A percentile compares a stretch with the other conserved stretches of the same genome.
phyloP scores from a whole-genome alignment of 1,140 invertebrate genomes.

The Atta colombica region DNA sequence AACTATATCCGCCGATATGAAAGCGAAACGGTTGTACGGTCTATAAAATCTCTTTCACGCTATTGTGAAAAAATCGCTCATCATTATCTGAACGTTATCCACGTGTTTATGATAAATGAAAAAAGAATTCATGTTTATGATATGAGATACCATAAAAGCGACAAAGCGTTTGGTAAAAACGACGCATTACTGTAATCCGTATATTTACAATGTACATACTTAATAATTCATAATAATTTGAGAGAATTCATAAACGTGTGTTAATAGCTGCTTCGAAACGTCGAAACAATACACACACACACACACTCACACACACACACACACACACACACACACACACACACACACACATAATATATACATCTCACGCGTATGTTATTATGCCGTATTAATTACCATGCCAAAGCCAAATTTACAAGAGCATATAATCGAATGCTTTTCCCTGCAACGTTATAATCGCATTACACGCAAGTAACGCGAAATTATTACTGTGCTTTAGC shows the following conservation, averaged over 20 bases:
- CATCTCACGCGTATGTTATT: constrained; percentile 28
- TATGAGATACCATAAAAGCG: background rate
- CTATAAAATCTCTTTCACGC: background rate
- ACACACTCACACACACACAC: no score
- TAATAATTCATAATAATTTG: constrained; percentile 22
- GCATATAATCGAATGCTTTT: constrained; percentile 44
- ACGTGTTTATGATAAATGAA: background rate
- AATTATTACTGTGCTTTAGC: constrained; percentile 52
- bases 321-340: no score
- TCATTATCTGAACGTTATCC: background rate
- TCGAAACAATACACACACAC: background rate
- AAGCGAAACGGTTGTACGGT: background rate
- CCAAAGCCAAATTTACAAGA: constrained; percentile 53
- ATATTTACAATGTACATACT: background rate
- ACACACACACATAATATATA: background rate
- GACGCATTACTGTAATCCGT: background rate
- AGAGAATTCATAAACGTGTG: constrained; percentile 6
- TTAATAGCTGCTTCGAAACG: background rate
- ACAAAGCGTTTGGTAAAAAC: background rate
- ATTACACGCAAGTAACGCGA: constrained; percentile 50
- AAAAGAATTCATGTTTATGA: background rate
- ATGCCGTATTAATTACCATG: constrained; percentile 39
- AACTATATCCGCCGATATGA: background rate
- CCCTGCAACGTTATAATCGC: constrained; percentile 36
- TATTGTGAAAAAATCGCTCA: constrained; percentile 1